These are phyloP conservation scores for Hesperophylax magnus DNA, from an alignment of 1,140 invertebrate species.

Conservation along the genomic window DNA sequence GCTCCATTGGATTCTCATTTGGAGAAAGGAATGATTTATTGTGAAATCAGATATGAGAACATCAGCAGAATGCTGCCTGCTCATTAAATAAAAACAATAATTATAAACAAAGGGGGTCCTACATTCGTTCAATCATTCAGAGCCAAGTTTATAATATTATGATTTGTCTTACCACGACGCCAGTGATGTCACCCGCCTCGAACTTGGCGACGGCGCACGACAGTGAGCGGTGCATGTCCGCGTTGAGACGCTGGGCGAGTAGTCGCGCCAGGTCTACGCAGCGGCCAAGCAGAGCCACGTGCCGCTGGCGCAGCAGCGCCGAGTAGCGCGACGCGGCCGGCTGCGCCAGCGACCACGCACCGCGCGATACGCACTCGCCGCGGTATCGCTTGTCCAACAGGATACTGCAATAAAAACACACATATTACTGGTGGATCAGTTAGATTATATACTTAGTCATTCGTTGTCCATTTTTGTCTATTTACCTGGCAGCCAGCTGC, in stretches of 20 bases:
- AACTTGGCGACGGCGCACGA: constrained; percentile 97
- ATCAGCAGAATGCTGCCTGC: too few relatives aligned
- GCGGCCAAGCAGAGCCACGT: constrained; percentile 95
- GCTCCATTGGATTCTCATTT: too few relatives aligned
- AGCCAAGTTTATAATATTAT: background rate
- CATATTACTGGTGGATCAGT: too few relatives aligned
- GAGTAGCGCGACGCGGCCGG: constrained; percentile 89
- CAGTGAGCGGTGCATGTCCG: constrained; percentile 94
- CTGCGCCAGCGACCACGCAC: constrained; percentile 84
- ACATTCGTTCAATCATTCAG: too few relatives aligned
- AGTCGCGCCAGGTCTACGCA: constrained; percentile 98
- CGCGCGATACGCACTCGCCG: constrained; percentile 91
- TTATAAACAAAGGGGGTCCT: too few relatives aligned
- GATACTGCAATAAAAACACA: constrained; percentile 77
- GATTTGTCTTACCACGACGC: constrained; percentile 84
- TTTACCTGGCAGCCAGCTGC: constrained; percentile 89
- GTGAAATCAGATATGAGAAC: too few relatives aligned
- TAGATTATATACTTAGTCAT: too few relatives aligned
- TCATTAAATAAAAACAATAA: too few relatives aligned
- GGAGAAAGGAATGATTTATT: too few relatives aligned
- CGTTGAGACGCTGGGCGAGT: constrained; percentile 95
- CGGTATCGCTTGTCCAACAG: constrained; percentile 97
- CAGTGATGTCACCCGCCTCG: constrained; percentile 97
- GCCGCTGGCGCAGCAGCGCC: constrained; percentile 94
- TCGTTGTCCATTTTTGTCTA: too few relatives aligned